phyloP scores from a whole-genome alignment of 2,113 vertebrate genomes.

The Mustela lutreola region DNA sequence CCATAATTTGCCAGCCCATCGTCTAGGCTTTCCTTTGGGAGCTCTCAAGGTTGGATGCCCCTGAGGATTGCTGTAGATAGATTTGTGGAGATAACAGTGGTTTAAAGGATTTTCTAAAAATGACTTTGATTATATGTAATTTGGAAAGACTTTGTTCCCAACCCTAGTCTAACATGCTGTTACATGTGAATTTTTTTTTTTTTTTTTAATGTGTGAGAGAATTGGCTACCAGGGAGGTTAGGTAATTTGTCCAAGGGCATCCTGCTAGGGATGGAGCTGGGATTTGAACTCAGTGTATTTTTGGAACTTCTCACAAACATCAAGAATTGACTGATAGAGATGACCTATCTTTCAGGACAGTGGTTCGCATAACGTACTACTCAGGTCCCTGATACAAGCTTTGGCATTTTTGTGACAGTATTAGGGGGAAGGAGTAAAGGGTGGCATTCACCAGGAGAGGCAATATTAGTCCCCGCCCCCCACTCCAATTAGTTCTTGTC shows the following conservation, averaged over 20 bases:
- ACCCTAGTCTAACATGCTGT: not conserved
- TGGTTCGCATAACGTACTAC: not conserved
- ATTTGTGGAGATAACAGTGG: not conserved
- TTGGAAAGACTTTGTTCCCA: constrained; percentile 37
- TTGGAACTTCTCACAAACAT: not conserved
- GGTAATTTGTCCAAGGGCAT: not conserved
- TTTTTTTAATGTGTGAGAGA: not conserved
- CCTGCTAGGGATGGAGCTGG: not conserved
- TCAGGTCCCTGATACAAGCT: not conserved
- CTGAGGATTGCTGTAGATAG: not conserved
- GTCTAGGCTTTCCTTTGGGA: not conserved
- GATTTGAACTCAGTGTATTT: not conserved
- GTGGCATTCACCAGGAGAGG: not conserved
- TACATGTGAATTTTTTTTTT: not conserved
- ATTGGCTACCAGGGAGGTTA: not conserved
- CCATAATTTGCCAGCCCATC: not conserved
- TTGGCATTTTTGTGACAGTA: not conserved
- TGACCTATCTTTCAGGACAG: not conserved
- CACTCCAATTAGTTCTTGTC: not conserved
- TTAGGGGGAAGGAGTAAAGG: not conserved
- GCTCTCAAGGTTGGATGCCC: not conserved
- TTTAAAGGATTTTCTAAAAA: not conserved
- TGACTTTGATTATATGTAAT: constrained; percentile 8
- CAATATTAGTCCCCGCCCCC: not conserved
- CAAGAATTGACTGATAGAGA: not conserved